phyloP scores from a whole-genome alignment of 1,140 invertebrate species.

The Hetaerina americana region DNA sequence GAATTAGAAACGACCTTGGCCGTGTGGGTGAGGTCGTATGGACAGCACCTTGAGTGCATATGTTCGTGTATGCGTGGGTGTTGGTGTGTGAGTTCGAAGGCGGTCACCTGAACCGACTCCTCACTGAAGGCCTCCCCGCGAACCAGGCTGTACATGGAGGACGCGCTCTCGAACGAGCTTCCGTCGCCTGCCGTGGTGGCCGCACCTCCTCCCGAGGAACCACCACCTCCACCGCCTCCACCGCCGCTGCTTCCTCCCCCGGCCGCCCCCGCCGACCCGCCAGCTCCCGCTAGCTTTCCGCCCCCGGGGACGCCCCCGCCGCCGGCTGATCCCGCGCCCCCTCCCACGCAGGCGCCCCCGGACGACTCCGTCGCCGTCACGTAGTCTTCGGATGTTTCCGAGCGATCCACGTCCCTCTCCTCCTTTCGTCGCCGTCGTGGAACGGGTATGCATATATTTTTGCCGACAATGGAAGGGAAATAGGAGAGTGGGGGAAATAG shows the following conservation, averaged over 20 bases:
- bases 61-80: too few species aligned
- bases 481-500: too few species aligned
- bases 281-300: conserved; percentile 5
- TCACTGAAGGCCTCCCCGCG: conserved; percentile 38
- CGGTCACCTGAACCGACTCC: conserved; percentile 35
- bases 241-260: background rate
- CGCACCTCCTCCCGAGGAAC: conserved; percentile 16
- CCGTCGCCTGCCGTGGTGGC: conserved; percentile 47
- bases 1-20: too few species aligned
- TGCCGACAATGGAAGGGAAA: too few species aligned
- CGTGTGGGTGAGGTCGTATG: too few species aligned
- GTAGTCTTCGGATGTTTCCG: conserved; percentile 76
- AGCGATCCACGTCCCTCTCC: conserved; percentile 40
- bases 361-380: conserved; percentile 64
- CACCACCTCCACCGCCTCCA: background rate
- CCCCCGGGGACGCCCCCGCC: background rate
- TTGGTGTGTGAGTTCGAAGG: too few species aligned
- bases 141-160: conserved; percentile 59
- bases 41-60: too few species aligned
- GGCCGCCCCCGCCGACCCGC: conserved; percentile 1
- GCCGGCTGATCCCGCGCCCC: conserved; percentile 2
- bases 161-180: conserved; percentile 63
- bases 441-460: too few species aligned
- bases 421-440: too few species aligned
- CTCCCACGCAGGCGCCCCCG: conserved; percentile 33